Percentiles rank a stretch among this genome's conserved stretches.
These are phyloP conservation scores for Nilaparvata lugens DNA, from an alignment of 1,140 invertebrate genomes.

Conservation along the genomic window DNA sequence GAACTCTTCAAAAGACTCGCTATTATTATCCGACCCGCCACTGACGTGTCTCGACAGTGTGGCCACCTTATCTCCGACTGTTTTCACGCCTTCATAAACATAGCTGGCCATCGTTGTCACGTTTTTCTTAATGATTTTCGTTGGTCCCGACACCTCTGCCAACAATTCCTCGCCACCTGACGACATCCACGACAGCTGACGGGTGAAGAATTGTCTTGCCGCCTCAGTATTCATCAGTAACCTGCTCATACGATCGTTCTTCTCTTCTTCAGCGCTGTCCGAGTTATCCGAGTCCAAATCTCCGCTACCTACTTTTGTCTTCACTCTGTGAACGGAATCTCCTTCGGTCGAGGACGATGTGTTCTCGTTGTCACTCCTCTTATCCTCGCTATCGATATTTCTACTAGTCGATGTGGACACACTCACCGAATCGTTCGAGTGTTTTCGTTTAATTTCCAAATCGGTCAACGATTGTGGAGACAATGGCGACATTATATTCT, in stretches of 20 bases:
- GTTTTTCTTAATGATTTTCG: slow-evolving; percentile 59
- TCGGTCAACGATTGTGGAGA: slow-evolving; percentile 37
- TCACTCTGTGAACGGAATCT: slow-evolving; percentile 21
- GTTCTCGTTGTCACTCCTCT: slow-evolving; percentile 22
- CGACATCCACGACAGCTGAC: slow-evolving; percentile 61
- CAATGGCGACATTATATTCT: slow-evolving; percentile 38
- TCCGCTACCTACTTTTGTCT: slow-evolving; percentile 20
- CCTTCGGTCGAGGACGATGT: slow-evolving; percentile 22
- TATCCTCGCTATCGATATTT: slow-evolving; percentile 29
- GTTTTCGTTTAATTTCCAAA: slow-evolving; percentile 34
- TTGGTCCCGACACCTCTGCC: slow-evolving; percentile 52
- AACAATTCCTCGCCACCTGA: slow-evolving; percentile 54
- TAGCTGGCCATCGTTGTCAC: slow-evolving; percentile 62
- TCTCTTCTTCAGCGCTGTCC: slow-evolving; percentile 40
- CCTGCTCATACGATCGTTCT: slow-evolving; percentile 47
- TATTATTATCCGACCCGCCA: slow-evolving; percentile 53
- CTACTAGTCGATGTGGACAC: slow-evolving; percentile 39
- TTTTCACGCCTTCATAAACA: slow-evolving; percentile 64
- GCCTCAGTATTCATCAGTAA: slow-evolving; percentile 57
- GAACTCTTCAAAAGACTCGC: slow-evolving; percentile 44
- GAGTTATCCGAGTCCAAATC: slow-evolving; percentile 33
- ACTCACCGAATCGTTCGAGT: slow-evolving; percentile 43
- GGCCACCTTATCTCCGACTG: slow-evolving; percentile 60
- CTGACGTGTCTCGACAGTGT: slow-evolving; percentile 62
- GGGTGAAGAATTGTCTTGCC: slow-evolving; percentile 56